Evolutionary conservation across 1,140 invertebrate species (phyloP).

Genomic region (Eriocheir sinensis): DNA sequence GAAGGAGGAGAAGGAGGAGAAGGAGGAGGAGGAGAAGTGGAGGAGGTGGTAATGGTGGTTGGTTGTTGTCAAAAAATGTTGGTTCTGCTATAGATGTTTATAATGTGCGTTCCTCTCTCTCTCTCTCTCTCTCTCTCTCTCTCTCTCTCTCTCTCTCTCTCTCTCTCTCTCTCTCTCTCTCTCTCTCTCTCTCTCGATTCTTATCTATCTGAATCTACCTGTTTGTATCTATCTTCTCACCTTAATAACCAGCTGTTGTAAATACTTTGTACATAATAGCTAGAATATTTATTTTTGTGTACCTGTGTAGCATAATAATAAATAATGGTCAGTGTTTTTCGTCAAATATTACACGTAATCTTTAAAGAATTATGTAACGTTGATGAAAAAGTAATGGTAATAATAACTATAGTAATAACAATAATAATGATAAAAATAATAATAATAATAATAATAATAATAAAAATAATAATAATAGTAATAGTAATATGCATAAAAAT

Average conservation of each 20-base stretch:
- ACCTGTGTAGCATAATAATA: slow-evolving; percentile 42
- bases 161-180: slow-evolving; percentile 15
- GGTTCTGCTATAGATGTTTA: background rate
- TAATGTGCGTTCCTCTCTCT: background rate
- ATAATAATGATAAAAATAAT: background rate
- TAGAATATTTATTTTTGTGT: slow-evolving; percentile 74
- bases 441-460: slow-evolving; percentile 4
- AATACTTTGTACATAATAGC: slow-evolving; percentile 65
- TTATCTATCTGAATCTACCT: background rate
- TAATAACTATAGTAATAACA: background rate
- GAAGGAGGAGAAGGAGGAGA: background rate
- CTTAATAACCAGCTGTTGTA: slow-evolving; percentile 19
- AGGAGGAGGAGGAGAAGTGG: background rate
- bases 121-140: slow-evolving; percentile 32
- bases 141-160: background rate
- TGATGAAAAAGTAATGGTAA: background rate
- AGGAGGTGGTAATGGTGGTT: background rate
- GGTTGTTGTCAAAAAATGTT: background rate
- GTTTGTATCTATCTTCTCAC: background rate
- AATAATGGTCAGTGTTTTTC: background rate
- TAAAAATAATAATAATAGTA: slow-evolving; percentile 14
- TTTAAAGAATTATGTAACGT: background rate
- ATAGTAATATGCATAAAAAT: background rate
- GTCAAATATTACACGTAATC: background rate
- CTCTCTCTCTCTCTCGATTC: background rate